A percentile compares a stretch with the other conserved stretches of the same genome.
phyloP scores from a whole-genome alignment of 2,797 vertebrate species.

The Molossus alvarezi region DNA sequence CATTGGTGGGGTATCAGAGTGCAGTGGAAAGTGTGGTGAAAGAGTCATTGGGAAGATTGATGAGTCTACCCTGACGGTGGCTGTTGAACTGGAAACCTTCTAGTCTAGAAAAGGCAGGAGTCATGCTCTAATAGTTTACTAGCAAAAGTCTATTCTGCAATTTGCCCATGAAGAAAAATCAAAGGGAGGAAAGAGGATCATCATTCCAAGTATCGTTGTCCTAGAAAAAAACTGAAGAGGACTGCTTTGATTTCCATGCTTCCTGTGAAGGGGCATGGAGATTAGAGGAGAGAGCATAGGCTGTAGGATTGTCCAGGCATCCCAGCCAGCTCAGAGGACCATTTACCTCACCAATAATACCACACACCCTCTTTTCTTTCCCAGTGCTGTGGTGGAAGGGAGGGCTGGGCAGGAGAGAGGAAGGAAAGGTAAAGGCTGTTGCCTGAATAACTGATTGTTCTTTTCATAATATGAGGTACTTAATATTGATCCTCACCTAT shows the following conservation, averaged over 20 bases:
- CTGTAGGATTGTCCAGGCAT: neutral
- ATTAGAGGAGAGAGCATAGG: neutral
- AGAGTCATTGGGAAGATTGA: neutral
- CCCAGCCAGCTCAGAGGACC: neutral
- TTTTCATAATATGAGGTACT: neutral
- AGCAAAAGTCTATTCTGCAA: neutral
- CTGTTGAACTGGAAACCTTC: neutral
- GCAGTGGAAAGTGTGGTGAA: no score
- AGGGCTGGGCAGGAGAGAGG: neutral
- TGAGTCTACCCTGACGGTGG: neutral
- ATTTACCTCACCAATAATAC: neutral
- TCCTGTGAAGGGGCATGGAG: neutral
- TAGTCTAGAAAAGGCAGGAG: neutral
- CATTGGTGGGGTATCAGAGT: neutral
- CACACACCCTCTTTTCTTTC: neutral
- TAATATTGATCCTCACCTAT: neutral
- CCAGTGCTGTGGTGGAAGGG: neutral
- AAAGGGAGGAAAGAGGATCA: neutral
- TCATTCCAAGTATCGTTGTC: neutral
- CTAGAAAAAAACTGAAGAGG: neutral
- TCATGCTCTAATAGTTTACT: neutral
- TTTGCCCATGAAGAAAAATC: constrained; percentile 1
- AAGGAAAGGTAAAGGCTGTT: neutral
- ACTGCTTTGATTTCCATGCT: neutral
- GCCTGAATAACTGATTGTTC: neutral